Evolutionary conservation across 2,113 vertebrate species (phyloP), one percentile per base, ranked within the genome.

Genomic region (Pelobates fuscus): DNA sequence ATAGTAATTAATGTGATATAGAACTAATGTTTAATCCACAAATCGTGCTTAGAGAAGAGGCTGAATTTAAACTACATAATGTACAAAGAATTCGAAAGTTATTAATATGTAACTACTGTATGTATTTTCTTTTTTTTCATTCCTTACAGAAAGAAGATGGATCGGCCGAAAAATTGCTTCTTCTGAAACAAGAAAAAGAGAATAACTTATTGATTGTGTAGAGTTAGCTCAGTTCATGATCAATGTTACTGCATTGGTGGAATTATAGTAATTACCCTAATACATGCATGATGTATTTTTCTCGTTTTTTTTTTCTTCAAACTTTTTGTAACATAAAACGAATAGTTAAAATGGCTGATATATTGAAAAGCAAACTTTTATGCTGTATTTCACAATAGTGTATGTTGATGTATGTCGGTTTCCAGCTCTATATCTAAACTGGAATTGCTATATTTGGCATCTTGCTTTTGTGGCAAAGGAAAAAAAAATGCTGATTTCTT

Each of bases 131-230:
- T 68, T 67, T 68, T 76, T 44, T 60, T 67, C 32, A 37, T 77
- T 60, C 61, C 73, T 61, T 77, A 49, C 54, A 77, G 73, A 77
- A 77, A 77, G 73, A 77, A 77, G 73, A 77, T 68, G 73, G 64
- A 68, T 77, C 65, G 23, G 73, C 73, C 60, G 73, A 77, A 58
- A 77, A 77, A 77, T 58, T 68, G 73, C 73, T 77, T 68, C 67
- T 77, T 61, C 73, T 77, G 73, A 77, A 77, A 77, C 64, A 77
- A 46, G 73, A 77, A 67, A 67, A 77, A 77, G 64, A 77, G 68
- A 77, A 77, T 77, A 77, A 77, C 55, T 67, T 67, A 77, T 77
- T 77, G 73, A 68, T 77, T 60, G 65, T 57, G 54, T 77, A 77
- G 73, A 52, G 64, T 46, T 76, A 76, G 73, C 55, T 67, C 65